Base-by-base conservation (phyloP, 1,140 invertebrate genomes). In the Drosophila quadrilineata region DNA sequence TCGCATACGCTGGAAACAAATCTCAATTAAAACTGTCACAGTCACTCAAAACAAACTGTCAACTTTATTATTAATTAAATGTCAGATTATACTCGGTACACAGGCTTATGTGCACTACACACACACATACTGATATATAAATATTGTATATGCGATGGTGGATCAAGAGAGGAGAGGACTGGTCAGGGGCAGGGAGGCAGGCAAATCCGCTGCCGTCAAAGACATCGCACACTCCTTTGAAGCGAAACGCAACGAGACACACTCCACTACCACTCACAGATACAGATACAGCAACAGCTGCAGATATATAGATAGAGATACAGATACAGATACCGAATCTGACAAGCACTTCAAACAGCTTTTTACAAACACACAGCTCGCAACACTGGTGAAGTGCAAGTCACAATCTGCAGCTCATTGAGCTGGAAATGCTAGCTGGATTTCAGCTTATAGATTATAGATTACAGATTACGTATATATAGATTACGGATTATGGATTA, bases 11-110 rank as follows among this genome's bases (percentile, higher is more conserved):
- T 22, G 68, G 50, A 75, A 84, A 76, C 77, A 82, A 87, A 87
- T 82, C 75, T 87, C 82, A 87, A 87, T 87, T 87, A 76, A 82
- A 82, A 87, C 82, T 87, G 82, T 87, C 82, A 87, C 82, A 87
- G 66, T 87, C 69, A 76, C 76, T 87, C 76, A 87, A 73, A 82
- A 87, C 82, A 87, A 87, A 62, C 79, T 87, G 82, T 87, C 82
- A 76, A 82, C 73, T 86, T 87, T 87, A 87, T 87, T 87, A 87
- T 87, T 87, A 87, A 87, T 87, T 87, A 87, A 86, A 87, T 87
- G 82, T 82, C 82, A 82, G 82, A 87, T 87, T 87, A 87, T 87
- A 87, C 65, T 76, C 70, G 65, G 29, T 48, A 53, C 64, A 53
- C 74, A 70, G 67, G 54, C 52, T 54, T 54, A 29, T 54, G 28